Evolutionary conservation across 2,797 vertebrate genomes (phyloP).

Genomic region (Hozukius guyotensis): DNA sequence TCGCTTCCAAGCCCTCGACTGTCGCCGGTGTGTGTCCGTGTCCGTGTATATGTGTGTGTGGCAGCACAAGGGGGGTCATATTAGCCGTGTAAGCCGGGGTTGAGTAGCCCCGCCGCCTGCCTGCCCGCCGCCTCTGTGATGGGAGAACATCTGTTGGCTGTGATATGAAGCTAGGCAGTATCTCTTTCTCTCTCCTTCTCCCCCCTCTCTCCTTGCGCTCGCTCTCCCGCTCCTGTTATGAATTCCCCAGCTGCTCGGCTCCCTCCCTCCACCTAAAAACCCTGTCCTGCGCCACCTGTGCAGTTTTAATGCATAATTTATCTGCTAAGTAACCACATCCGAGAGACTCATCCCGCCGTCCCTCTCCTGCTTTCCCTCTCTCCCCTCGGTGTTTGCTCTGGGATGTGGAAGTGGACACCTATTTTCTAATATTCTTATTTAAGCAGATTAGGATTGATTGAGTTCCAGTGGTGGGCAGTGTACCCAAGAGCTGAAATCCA

Average conservation of each 20-base stretch:
- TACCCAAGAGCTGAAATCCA: constrained; percentile 12
- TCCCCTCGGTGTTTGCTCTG: constrained; percentile 14
- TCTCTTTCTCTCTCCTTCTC: constrained; percentile 56
- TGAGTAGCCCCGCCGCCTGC: constrained; percentile 68
- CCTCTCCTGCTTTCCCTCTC: constrained; percentile 26
- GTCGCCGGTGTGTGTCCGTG: constrained; percentile 2
- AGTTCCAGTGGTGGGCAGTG: not conserved
- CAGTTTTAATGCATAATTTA: constrained; percentile 85
- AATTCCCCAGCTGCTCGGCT: constrained; percentile 68
- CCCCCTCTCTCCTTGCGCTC: constrained; percentile 30
- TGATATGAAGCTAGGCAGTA: constrained; percentile 78
- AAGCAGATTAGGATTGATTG: constrained; percentile 50
- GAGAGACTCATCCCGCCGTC: constrained; percentile 51
- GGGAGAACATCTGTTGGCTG: constrained; percentile 82
- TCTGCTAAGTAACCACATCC: constrained; percentile 81
- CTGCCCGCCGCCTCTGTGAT: constrained; percentile 67
- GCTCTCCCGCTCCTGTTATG: constrained; percentile 56
- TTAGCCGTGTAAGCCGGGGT: constrained; percentile 75
- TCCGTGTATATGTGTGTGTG: constrained; percentile 8
- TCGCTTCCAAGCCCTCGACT: constrained; percentile 30
- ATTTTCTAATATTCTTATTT: constrained; percentile 45
- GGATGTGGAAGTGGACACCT: constrained; percentile 16
- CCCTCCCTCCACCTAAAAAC: constrained; percentile 63
- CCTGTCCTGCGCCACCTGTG: constrained; percentile 78
- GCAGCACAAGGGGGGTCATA: constrained; percentile 48